Evolutionary conservation across 2,113 vertebrate genomes (phyloP).

Genomic region (Mus pahari): DNA sequence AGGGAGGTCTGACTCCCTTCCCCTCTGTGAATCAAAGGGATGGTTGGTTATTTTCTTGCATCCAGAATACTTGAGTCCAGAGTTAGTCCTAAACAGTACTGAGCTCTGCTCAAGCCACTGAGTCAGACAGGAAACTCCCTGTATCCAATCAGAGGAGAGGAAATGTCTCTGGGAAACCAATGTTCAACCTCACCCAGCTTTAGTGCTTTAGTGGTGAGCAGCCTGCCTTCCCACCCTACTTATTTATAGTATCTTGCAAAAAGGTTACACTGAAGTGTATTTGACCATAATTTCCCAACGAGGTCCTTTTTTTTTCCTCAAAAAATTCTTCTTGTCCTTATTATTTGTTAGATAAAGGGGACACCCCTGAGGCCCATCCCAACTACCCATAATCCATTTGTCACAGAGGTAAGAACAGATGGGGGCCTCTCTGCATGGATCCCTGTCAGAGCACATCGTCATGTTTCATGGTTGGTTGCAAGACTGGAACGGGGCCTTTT

Average conservation of each 20-base stretch:
- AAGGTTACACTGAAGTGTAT: not conserved
- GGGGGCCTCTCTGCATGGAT: fast-evolving
- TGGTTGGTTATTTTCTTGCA: not conserved
- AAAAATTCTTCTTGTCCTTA: not conserved
- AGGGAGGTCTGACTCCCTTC: fast-evolving
- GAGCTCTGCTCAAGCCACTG: not conserved
- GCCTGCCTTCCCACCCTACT: fast-evolving
- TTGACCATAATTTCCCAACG: not conserved
- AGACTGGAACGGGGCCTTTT: not conserved
- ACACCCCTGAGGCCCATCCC: fast-evolving
- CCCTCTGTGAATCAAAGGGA: not conserved
- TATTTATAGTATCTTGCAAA: not conserved
- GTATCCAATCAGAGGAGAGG: not conserved
- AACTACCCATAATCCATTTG: not conserved
- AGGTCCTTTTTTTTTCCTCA: not conserved
- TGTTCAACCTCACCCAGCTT: not conserved
- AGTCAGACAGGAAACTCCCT: not conserved
- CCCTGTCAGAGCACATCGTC: fast-evolving
- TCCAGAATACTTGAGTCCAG: not conserved
- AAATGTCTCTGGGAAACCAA: not conserved
- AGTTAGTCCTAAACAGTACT: not conserved
- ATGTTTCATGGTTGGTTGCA: not conserved
- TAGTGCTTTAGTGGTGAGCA: not conserved
- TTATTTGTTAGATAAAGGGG: not conserved
- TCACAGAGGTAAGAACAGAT: not conserved